Evolutionary conservation across 1,140 invertebrate genomes (phyloP), one percentile per base, ranked within the genome.

Genomic region (Drosophila punjabiensis): DNA sequence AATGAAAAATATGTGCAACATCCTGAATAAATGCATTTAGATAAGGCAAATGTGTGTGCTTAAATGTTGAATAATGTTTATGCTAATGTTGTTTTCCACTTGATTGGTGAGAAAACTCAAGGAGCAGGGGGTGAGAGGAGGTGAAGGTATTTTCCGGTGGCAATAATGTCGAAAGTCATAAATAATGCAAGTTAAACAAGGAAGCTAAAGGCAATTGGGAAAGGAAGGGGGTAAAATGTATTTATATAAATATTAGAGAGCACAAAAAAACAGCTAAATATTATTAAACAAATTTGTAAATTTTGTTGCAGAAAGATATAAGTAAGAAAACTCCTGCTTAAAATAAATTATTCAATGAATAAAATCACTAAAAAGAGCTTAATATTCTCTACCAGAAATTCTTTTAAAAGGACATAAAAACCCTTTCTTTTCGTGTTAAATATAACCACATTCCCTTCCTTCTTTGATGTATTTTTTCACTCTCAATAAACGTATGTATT

Each of bases 1-100:
- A 74, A 74, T 74, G 70, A 74, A 52, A 74, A 71, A 73, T 60
- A 74, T 61, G 69, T 69, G 64, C 69, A 73, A 53, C 45, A 61
- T 52, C 68, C 65, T 73, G 69, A 74, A 74, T 52, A 73, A 74
- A 71, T 74, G 67, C 70, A 74, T 74, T 74, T 71, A 52, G 70
- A 74, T 71, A 74, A 32, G 68, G 67, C 37, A 41, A 64, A 61
- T 50, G 67, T 56, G 52, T 37, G 53, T 37, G 68, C 28, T 70
- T 70, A 74, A 74, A 73, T 61, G 66, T 60, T 71, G 66, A 71
- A 60, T 71, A 60, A 71, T 73, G 67, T 43, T 35, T 18, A 71
- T 56, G 63, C 50, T 56, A 68, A 68, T 71, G 68, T 47, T 68
- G 65, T 71, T 71, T 71, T 71, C 45, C 50, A 39, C 43, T 59